Conservation (phyloP, 2,113 vertebrate species). For the Mastomys coucha region DNA sequence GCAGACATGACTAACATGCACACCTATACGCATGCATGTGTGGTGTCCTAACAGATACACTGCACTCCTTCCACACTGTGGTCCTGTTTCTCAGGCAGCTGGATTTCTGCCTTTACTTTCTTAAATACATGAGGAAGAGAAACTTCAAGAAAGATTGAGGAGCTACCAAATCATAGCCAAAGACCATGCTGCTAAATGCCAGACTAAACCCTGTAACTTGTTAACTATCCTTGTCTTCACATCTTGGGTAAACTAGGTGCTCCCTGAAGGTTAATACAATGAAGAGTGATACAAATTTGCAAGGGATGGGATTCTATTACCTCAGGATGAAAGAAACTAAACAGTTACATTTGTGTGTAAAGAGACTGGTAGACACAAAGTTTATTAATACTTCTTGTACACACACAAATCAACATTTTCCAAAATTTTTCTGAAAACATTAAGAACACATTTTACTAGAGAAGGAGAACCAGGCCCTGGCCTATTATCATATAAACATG, state of each 20-base stretch:
- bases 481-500: not conserved
- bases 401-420: conserved; percentile 24
- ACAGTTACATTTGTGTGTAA: not conserved
- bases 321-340: not conserved
- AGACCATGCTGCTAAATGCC: not conserved
- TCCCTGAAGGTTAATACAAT: not conserved
- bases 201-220: not conserved
- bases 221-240: not conserved
- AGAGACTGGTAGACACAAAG: not conserved
- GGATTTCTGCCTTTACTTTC: not conserved
- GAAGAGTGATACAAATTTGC: not conserved
- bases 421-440: conserved; percentile 22
- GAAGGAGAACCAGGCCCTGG: not conserved
- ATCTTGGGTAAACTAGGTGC: not conserved
- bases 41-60: not conserved
- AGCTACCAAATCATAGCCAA: not conserved
- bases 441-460: not conserved
- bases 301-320: not conserved
- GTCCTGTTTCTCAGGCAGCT: conserved; percentile 6
- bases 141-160: not conserved
- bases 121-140: not conserved
- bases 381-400: conserved; percentile 31
- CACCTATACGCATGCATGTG: not conserved
- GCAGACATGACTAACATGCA: not conserved
- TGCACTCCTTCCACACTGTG: not conserved